phyloP scores from a whole-genome alignment of 2,113 vertebrate genomes.

The Bos javanicus region DNA sequence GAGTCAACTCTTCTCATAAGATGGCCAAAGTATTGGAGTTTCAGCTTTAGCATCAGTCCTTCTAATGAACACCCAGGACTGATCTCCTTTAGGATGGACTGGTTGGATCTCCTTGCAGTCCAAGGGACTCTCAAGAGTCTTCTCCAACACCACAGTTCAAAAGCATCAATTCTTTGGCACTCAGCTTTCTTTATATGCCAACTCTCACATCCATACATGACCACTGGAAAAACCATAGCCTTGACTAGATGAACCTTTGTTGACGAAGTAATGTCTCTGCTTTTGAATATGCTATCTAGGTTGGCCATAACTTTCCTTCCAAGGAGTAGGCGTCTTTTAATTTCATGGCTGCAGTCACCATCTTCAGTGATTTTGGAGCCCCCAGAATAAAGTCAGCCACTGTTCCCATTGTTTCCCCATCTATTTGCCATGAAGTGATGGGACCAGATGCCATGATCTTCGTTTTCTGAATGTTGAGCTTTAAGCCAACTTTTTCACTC shows the following conservation, averaged over 20 bases:
- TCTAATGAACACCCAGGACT: not conserved
- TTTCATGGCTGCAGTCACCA: not conserved
- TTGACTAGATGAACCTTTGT: not conserved
- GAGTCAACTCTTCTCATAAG: not conserved
- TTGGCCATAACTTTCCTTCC: not conserved
- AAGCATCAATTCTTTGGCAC: not conserved
- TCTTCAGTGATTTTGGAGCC: not conserved
- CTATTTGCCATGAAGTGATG: no score
- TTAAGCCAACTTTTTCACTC: not conserved
- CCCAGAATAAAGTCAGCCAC: no score
- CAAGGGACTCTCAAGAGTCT: not conserved
- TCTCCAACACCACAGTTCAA: not conserved
- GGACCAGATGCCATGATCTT: no score
- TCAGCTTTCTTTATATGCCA: not conserved
- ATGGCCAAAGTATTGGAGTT: not conserved
- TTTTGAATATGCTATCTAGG: not conserved
- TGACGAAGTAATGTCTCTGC: not conserved
- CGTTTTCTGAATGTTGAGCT: no score
- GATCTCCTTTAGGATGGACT: not conserved
- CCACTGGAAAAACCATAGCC: not conserved
- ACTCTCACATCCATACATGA: not conserved
- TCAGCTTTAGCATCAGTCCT: not conserved
- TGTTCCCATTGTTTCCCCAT: no score
- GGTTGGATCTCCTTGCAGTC: not conserved
- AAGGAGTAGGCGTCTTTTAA: not conserved